Base-by-base conservation (phyloP, 2,888 invertebrate species). In the Stenodera caucasica region DNA sequence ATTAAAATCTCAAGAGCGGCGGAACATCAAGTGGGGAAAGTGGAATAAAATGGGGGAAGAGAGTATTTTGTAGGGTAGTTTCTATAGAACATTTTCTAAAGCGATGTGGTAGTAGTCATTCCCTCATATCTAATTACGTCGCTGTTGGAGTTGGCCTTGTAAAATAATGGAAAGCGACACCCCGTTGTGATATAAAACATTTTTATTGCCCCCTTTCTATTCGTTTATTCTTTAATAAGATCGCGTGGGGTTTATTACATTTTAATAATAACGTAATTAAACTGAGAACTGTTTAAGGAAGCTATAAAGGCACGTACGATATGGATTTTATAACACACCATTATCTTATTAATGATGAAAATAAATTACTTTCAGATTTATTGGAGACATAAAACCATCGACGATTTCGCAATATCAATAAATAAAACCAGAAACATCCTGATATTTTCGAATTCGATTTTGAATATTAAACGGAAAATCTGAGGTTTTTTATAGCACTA, bases 261-360 rank as follows among this genome's bases (percentile, higher is more conserved):
- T 70, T 70, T 71, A 72, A 72, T 71, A 71, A 70, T 68, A 67
- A 61, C 59, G 68, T 68, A 71, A 72, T 71, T 70, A 70, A 69
- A 67, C 65, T n/a, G 65, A 69, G 64, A 70, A 66, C 71, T 63
- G 69, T 72, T 68, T 63, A 55, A 58, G 65, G 65, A 63, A 62
- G 64, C 65, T 66, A 59, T 71, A 70, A 72, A 70, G 52, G 60
- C 58, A 65, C 67, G 66, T 62, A 64, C 67, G 63, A 64, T 63
- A 66, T 66, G 65, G 69, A 67, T 69, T 71, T 70, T 70, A 72
- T 69, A 72, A 66, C 69, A 61, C 51, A 64, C 64, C 63, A 66
- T 72, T 70, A 63, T 63, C 60, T 60, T 57, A 60, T 63, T 63
- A 63, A 63, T 57, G 63, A 57, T 57, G 26, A 60, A 70, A 71